Evolutionary conservation across 2,888 invertebrate genomes (phyloP), one percentile per base, ranked within the genome.

Genomic region (Tetrapedia diversipes): DNA sequence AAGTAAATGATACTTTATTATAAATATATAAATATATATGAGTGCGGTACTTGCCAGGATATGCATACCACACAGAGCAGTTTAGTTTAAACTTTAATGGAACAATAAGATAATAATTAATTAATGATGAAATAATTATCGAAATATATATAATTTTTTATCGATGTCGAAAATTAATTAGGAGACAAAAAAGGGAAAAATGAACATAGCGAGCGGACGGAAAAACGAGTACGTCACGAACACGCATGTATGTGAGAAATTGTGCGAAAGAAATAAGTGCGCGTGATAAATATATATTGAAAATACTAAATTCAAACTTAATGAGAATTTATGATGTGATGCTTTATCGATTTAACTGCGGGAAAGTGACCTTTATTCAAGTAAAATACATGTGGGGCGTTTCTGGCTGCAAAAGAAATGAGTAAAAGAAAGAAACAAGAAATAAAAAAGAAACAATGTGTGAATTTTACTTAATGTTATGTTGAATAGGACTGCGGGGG

Each of bases 291-390:
- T 67, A 74, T 74, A 68, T 73, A 63, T 67, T 69, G 66, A 79
- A 71, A 78, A 83, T 80, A 78, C 77, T 81, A 84, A 83, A 84
- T 85, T 76, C 78, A 83, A 85, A 77, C 65, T 84, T 77, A 77
- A 84, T 80, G 80, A 86, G 84, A 86, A 87, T 86, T 86, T 84
- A 86, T 32, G 80, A 86, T 86, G 86, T 87, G 89, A 88, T 88
- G 88, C 83, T 88, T 89, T 86, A 86, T 86, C 85, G 88, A 88
- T 87, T 87, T 79, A 88, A 88, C 83, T 81, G 88, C 87, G 83
- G 81, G 84, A 86, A 88, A 89, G 88, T 89, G 88, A 89, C 88
- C 88, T 89, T 89, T 86, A 87, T 86, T 84, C 83, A 86, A 83
- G 83, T 85, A 82, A 84, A 89, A 86, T 86, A 84, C 80, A 82